Percentiles rank a stretch among this genome's conserved stretches.
Evolutionary conservation across 2,888 invertebrate genomes (phyloP).

Genomic region (Plusia festucae): DNA sequence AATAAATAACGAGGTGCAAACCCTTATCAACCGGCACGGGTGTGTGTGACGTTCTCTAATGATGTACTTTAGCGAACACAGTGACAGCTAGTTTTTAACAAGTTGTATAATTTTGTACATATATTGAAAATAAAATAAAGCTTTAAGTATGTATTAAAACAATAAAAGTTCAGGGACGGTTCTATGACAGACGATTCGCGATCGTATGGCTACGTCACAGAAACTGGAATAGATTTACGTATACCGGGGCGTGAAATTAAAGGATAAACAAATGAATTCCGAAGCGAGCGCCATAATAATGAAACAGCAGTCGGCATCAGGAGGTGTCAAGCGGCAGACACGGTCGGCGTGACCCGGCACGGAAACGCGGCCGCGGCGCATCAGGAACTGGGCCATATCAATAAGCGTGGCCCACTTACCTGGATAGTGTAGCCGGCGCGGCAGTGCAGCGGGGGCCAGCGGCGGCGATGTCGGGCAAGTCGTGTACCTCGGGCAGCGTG

Average conservation of each 20-base stretch:
- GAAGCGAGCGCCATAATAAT: conserved; percentile 83
- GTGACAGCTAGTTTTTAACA: conserved; percentile 36
- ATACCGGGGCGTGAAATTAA: conserved; percentile 85
- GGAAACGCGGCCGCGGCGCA: conserved; percentile 74
- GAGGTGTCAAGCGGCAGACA: conserved; percentile 86
- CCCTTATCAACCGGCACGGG: conserved; percentile 31
- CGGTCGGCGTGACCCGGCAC: conserved; percentile 83
- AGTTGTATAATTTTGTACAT: no score
- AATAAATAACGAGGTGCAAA: conserved; percentile 72
- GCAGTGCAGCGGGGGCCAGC: conserved; percentile 69
- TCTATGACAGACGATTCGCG: conserved; percentile 81
- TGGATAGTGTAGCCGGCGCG: conserved; percentile 68
- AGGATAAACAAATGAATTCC: conserved; percentile 88
- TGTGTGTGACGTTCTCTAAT: conserved; percentile 32
- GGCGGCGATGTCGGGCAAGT: conserved; percentile 88
- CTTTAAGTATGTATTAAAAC: conserved; percentile 71
- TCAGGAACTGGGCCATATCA: conserved; percentile 86
- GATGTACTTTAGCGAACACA: conserved; percentile 28
- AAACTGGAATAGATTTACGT: conserved; percentile 86
- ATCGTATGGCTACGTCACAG: conserved; percentile 82
- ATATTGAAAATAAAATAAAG: conserved; percentile 44
- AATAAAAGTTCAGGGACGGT: conserved; percentile 78
- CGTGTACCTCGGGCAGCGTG: conserved; percentile 88
- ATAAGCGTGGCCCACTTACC: conserved; percentile 86
- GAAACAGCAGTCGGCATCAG: conserved; percentile 85